Base-by-base conservation (phyloP, 2,888 invertebrate genomes). In the Ariolimax columbianus region DNA sequence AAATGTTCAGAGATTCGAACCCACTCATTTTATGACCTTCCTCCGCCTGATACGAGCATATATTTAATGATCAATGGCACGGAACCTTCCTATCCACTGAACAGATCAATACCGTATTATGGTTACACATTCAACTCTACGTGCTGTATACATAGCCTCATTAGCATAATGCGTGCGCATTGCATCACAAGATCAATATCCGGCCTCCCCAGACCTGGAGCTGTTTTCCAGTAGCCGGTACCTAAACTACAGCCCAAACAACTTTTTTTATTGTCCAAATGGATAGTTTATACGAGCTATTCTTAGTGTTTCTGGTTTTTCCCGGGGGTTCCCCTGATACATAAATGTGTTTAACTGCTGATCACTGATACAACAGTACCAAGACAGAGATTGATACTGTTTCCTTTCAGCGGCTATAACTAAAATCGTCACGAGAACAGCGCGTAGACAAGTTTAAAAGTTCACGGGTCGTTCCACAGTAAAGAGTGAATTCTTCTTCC, bases 311-410 rank as follows among this genome's bases (percentile, higher is more conserved):
- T 26, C 51, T 43, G 77, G 77, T 51, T 77, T 77, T 77, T 77
- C 77, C 77, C 77, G 77, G 77, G 77, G 30, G 38, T 77, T 77
- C 47, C 77, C 77, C 77, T 72, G 30, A 6, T 66, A n/a, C n/a
- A n/a, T n/a, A n/a, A n/a, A n/a, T n/a, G n/a, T n/a, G n/a, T n/a
- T n/a, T n/a, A n/a, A n/a, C n/a, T n/a, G n/a, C n/a, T n/a, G n/a
- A n/a, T n/a, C n/a, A n/a, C n/a, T n/a, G n/a, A n/a, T n/a, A n/a
- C n/a, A n/a, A n/a, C n/a, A n/a, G n/a, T n/a, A n/a, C n/a, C n/a
- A n/a, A n/a, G n/a, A n/a, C n/a, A n/a, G n/a, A n/a, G n/a, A n/a
- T n/a, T n/a, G n/a, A n/a, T n/a, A n/a, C n/a, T n/a, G n/a, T n/a
- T n/a, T n/a, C n/a, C n/a, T n/a, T n/a, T n/a, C n/a, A n/a, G n/a